A percentile compares a stretch with the other conserved stretches of the same genome.
Evolutionary conservation across 2,113 vertebrate species (phyloP).

Genomic region (Nycticebus coucang): DNA sequence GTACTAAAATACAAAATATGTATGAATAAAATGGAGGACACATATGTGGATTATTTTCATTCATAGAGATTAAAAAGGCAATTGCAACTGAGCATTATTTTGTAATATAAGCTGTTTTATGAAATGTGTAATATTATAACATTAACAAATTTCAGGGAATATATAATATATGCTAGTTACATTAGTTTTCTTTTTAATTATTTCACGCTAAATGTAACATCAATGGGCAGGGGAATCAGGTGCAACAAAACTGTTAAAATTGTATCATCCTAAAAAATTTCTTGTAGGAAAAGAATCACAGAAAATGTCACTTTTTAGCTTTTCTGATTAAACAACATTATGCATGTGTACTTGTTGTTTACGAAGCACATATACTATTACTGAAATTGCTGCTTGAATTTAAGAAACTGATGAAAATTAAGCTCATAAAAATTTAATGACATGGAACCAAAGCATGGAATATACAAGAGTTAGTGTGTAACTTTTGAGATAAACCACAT

Average conservation of each 20-base stretch:
- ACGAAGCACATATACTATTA: constrained; percentile 55
- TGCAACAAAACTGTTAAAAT: constrained; percentile 35
- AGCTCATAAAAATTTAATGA: constrained; percentile 72
- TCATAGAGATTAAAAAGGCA: not conserved
- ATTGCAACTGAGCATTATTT: not conserved
- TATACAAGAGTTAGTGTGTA: not conserved
- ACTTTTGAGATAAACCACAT: constrained; percentile 20
- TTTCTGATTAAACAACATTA: constrained; percentile 64
- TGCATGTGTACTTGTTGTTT: constrained; percentile 62
- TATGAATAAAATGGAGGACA: not conserved
- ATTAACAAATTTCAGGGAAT: not conserved
- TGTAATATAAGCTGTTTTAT: not conserved
- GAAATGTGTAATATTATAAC: constrained; percentile 7
- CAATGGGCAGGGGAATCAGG: not conserved
- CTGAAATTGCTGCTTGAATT: constrained; percentile 60
- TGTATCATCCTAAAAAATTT: not conserved
- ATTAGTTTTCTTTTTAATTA: constrained; percentile 14
- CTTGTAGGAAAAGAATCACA: constrained; percentile 35
- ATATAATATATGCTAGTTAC: not conserved
- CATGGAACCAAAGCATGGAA: not conserved
- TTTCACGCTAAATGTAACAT: not conserved
- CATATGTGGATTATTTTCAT: not conserved
- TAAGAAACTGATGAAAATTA: constrained; percentile 75
- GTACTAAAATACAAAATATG: not conserved
- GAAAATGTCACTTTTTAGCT: constrained; percentile 53